phyloP scores from a whole-genome alignment of 2,113 vertebrate species.

The Larimichthys polyactis region DNA sequence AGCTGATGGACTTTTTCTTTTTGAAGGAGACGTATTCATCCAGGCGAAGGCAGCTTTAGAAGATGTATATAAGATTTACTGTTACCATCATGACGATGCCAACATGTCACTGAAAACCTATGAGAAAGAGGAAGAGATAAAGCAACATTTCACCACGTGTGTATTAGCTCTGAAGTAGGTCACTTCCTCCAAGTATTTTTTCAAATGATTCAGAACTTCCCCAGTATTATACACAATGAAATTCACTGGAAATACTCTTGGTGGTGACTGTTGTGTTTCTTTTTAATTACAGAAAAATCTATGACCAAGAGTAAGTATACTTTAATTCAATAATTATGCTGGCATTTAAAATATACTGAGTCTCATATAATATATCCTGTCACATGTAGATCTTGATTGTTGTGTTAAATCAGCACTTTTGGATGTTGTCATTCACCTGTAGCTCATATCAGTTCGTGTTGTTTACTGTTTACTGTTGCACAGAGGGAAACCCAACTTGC shows the following conservation, averaged over 20 bases:
- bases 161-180: slow-evolving; percentile 92
- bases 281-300: slow-evolving; percentile 90
- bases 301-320: slow-evolving; percentile 93
- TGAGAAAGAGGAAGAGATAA: slow-evolving; percentile 93
- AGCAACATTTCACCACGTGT: slow-evolving; percentile 89
- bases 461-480: neutral
- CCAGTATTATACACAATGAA: neutral
- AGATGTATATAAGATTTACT: slow-evolving; percentile 96
- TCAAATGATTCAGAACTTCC: neutral
- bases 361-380: neutral
- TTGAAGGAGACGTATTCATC: slow-evolving; percentile 93
- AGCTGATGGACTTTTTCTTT: neutral
- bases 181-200: slow-evolving; percentile 2
- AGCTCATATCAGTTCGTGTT: neutral
- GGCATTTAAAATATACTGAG: neutral
- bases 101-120: slow-evolving; percentile 91
- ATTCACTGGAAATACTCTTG: neutral
- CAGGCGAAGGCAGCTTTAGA: slow-evolving; percentile 92
- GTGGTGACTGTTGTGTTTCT: slow-evolving; percentile 56
- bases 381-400: neutral
- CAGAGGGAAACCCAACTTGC: slow-evolving; percentile 92
- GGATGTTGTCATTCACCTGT: neutral
- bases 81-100: slow-evolving; percentile 95
- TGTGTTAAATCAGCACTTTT: neutral
- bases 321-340: neutral